Conservation (phyloP, 2,113 vertebrate genomes). For the Pipa parva region DNA sequence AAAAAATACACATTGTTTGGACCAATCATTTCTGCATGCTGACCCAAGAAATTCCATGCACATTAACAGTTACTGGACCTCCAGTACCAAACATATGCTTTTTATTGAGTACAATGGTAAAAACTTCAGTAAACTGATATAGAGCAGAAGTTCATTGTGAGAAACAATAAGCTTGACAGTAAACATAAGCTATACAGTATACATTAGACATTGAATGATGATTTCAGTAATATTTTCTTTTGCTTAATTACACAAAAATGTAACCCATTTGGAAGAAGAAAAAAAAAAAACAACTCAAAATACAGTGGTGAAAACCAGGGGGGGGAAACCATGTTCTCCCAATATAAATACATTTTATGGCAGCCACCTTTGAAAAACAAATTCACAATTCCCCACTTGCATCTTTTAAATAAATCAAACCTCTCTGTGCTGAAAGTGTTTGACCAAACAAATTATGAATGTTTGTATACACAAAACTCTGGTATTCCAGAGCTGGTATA, state of each 20-base stretch:
- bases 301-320: neutral
- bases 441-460: neutral
- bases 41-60: neutral
- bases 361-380: neutral
- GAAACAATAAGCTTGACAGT: neutral
- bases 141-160: neutral
- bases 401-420: conserved; percentile 9
- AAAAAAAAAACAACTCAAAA: too few relatives aligned
- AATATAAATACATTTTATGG: neutral
- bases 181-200: neutral
- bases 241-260: neutral
- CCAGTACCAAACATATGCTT: neutral
- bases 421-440: neutral
- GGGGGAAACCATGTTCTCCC: neutral
- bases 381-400: neutral
- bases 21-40: neutral
- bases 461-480: conserved; percentile 18
- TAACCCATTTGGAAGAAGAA: neutral
- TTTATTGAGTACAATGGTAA: neutral
- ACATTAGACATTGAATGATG: neutral
- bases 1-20: neutral
- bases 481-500: neutral
- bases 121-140: conserved; percentile 1
- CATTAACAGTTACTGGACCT: neutral
- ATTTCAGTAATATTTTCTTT: neutral